A percentile compares a stretch with the other conserved stretches of the same genome.
Conservation (phyloP, 2,888 invertebrate species). For the Diarsia rubi region DNA sequence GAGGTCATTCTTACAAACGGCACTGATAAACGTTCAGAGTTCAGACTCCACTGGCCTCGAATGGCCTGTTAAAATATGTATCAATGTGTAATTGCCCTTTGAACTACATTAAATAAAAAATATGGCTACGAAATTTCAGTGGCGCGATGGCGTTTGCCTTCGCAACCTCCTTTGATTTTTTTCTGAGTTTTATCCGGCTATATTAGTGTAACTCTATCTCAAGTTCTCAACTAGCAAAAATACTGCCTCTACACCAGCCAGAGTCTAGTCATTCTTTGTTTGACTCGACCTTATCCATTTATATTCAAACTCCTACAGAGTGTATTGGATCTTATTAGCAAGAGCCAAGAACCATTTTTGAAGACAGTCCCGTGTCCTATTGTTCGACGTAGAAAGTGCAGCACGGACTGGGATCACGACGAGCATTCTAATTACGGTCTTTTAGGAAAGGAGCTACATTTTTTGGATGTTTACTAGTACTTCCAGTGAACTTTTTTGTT, state of each 20-base stretch:
- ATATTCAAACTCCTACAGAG: constrained; percentile 37
- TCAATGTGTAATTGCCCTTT: constrained; percentile 57
- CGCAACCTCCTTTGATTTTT: neutral
- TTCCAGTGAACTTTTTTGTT: constrained; percentile 27
- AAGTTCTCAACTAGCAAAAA: constrained; percentile 17
- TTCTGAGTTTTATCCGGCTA: neutral
- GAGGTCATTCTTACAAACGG: constrained; percentile 75
- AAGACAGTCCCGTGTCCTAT: constrained; percentile 67
- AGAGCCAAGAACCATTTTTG: constrained; percentile 67
- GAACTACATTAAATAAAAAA: constrained; percentile 30
- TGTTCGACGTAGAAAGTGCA: constrained; percentile 83
- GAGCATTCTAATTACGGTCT: constrained; percentile 80
- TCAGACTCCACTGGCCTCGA: constrained; percentile 72
- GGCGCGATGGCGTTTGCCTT: constrained; percentile 13
- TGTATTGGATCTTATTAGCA: constrained; percentile 66
- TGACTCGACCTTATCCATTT: constrained; percentile 53
- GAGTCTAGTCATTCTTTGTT: constrained; percentile 56
- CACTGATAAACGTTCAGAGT: constrained; percentile 73
- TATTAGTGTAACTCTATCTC: constrained; percentile 6
- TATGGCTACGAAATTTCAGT: constrained; percentile 30
- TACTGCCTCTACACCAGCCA: constrained; percentile 27
- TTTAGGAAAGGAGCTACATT: constrained; percentile 63
- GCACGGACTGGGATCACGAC: constrained; percentile 77
- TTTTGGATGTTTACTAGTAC: constrained; percentile 45
- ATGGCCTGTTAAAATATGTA: constrained; percentile 59